These are phyloP conservation scores for Homalodisca vitripennis DNA, from an alignment of 1,140 invertebrate genomes.

Conservation along the genomic window DNA sequence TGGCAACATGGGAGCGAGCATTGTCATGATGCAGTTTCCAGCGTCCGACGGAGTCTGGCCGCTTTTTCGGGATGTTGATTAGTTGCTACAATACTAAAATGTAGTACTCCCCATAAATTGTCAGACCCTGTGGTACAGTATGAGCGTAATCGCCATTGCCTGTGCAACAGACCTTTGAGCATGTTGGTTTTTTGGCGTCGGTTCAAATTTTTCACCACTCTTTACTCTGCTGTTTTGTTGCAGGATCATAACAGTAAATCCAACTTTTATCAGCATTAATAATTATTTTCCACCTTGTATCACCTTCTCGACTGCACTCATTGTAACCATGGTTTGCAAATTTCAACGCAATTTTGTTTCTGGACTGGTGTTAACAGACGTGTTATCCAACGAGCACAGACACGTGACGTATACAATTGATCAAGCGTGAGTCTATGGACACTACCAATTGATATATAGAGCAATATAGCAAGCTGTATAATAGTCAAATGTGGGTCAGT, in stretches of 20 bases:
- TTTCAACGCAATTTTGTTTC: slow-evolving; percentile 10
- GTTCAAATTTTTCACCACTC: slow-evolving; percentile 6
- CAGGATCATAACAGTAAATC: slow-evolving; percentile 16
- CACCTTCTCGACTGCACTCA: slow-evolving; percentile 1
- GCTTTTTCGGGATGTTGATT: slow-evolving; percentile 28
- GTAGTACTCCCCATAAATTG: slow-evolving; percentile 11
- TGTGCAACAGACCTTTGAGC: slow-evolving; percentile 19
- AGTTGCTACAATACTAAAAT: slow-evolving; percentile 22
- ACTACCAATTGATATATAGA: slow-evolving; percentile 11
- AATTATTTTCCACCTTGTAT: slow-evolving; percentile 2
- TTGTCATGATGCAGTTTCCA: slow-evolving; percentile 27
- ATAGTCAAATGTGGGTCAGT: slow-evolving; percentile 9
- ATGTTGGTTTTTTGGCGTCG: slow-evolving; percentile 10
- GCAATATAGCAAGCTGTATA: slow-evolving; percentile 1
- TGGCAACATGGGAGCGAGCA: slow-evolving; percentile 20
- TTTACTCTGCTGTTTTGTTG: slow-evolving; percentile 10
- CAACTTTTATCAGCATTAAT: slow-evolving; percentile 3
- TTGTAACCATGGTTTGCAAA: slow-evolving; percentile 5
- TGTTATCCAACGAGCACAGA: slow-evolving; percentile 2
- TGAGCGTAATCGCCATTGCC: slow-evolving; percentile 27
- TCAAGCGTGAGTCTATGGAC: not conserved
- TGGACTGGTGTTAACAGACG: slow-evolving; percentile 5
- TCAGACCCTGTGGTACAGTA: slow-evolving; percentile 26
- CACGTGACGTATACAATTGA: not conserved
- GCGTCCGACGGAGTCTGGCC: slow-evolving; percentile 10